Base-by-base conservation (phyloP, 2,113 vertebrate genomes). In the Pleuronectes platessa region DNA sequence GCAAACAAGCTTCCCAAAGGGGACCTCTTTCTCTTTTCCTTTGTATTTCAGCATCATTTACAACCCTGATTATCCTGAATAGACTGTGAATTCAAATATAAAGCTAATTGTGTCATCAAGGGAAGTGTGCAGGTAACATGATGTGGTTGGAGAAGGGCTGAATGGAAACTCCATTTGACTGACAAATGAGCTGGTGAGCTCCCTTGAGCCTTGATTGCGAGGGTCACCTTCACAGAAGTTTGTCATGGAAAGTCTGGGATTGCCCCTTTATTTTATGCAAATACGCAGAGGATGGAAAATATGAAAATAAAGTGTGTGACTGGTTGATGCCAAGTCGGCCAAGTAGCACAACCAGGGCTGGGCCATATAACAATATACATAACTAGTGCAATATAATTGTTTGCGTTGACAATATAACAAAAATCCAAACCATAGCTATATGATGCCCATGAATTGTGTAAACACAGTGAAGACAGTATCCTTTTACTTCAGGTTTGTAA, bases 121-220 rank as follows among this genome's bases (percentile, higher is more conserved):
- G 5, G 20, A 4, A 24, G 58, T 37, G 47, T 7, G 20, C 58
- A 35, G 51, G 15, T 17, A 24, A 40, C 20, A 47, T 24, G 49
- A n/a, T 42, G 23, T 24, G 60, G 60, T 23, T n/a, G 0, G 9
- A 67, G n/a, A 61, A 37, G 10, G 58, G 24, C 67, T 56, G 40
- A 68, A 82, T 78, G 87, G 90, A 90, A 93, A 91, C 83, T 74
- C 21, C 31, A 90, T 94, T 93, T 94, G 83, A 82, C 74, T 92
- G 75, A 56, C 89, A 94, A 94, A 93, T 93, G 42, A 82, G 78
- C 61, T 21, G 53, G 61, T 6, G 49, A 17, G 7, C 42, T 59
- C 58, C 13, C 31, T 45, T 81, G 70, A 81, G 71, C 74, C 45
- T 45, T 15, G 40, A 45, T 14, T 45, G 60, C 9, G 12, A 27